These are phyloP conservation scores for Acridotheres tristis DNA, from an alignment of 2,797 vertebrate species.

Conservation along the genomic window DNA sequence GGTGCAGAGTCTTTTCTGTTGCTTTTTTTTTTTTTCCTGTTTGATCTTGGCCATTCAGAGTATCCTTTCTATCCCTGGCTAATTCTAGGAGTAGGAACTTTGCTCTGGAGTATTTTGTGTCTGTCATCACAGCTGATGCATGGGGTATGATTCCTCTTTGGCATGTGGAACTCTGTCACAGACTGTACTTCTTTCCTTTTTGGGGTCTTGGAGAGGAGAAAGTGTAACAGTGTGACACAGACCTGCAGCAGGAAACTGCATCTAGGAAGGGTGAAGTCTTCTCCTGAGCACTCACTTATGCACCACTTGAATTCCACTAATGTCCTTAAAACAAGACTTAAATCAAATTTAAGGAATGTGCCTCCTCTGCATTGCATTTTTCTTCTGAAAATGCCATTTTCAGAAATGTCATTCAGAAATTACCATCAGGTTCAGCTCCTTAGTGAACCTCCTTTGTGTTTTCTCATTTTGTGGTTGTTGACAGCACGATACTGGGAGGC, in stretches of 20 bases:
- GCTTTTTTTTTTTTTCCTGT: not conserved
- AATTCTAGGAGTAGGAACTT: constrained; percentile 24
- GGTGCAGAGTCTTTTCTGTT: not conserved
- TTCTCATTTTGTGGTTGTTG: not conserved
- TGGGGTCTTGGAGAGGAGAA: not conserved
- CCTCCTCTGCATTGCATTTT: not conserved
- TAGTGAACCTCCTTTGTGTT: not conserved
- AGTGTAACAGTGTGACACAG: not conserved
- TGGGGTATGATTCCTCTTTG: constrained; percentile 11
- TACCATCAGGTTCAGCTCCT: not conserved
- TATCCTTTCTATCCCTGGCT: constrained; percentile 24
- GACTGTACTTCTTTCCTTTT: constrained; percentile 38
- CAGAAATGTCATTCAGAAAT: not conserved
- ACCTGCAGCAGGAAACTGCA: not conserved
- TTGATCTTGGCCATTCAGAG: constrained; percentile 40
- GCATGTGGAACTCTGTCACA: not conserved
- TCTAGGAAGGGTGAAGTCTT: not conserved
- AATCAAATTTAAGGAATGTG: not conserved
- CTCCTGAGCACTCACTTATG: not conserved
- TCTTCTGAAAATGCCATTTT: not conserved
- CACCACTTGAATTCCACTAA: not conserved
- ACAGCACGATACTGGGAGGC: not conserved
- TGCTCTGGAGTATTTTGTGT: constrained; percentile 39
- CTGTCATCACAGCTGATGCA: constrained; percentile 58
- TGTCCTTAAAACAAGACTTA: not conserved